Base-by-base conservation (phyloP, 2,888 invertebrate genomes). In the Andrena haemorrhoa region DNA sequence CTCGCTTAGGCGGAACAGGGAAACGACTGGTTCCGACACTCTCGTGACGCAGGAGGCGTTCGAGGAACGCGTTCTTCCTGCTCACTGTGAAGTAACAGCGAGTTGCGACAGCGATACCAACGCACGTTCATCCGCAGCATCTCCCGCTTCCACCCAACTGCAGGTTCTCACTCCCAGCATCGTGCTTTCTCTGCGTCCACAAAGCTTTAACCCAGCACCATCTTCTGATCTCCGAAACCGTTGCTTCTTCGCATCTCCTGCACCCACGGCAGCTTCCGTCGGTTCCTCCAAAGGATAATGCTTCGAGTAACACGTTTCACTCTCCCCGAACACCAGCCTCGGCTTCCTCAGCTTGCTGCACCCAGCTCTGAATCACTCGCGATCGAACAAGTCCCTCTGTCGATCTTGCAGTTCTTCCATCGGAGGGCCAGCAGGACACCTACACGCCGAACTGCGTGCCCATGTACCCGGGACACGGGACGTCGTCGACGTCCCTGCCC, bases 391-490 rank as follows among this genome's bases (percentile, higher is more conserved):
- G n/a, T 6, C 53, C 16, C 16, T 29, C 7, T 60, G 64, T 78
- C n/a, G 16, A 41, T 51, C 23, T 83, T 79, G 0, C 79, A 93
- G 93, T 93, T 73, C 86, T 92, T 41, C 88, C 93, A 51, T 90
- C 92, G 35, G 90, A 90, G 7, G 89, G 88, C 66, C 92, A 92
- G 51, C 92, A 93, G 69, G 93, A 94, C 75, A 90, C 92, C 1
- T 93, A 94, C 85, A 92, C 93, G 66, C 91, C 93, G 7, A 93
- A 92, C 77, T 93, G 93, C 85, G 91, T 93, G 31, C 89, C 94
- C 70, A 93, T 93, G 93, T 94, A 93, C 61, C 88, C 93, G 0
- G 86, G 91, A 16, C 92, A 92, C 83, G 90, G 63, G 60, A 82
- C 81, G 0, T 79, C 88, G 12, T 75, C 89, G 31, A 70, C 90